A percentile compares a stretch with the other conserved stretches of the same genome.
Conservation (phyloP, 1,140 invertebrate species). For the Philotrypesis tridentata region DNA sequence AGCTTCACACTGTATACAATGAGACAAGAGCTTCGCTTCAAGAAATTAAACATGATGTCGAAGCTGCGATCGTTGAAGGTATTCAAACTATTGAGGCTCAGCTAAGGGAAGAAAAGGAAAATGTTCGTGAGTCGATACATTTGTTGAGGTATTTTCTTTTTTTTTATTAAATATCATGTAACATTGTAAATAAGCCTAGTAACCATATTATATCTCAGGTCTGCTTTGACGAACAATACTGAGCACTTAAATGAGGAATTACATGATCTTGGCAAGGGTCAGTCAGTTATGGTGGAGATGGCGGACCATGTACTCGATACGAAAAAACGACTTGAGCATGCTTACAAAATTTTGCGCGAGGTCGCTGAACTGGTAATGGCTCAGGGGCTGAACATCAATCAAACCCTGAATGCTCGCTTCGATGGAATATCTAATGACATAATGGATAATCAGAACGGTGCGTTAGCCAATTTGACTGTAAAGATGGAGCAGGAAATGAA, state of each 20-base stretch:
- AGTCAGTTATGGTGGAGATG: slow-evolving; percentile 87
- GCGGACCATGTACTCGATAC: slow-evolving; percentile 89
- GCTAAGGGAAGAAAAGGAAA: slow-evolving; percentile 68
- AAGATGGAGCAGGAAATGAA: slow-evolving; percentile 89
- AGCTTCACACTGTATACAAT: slow-evolving; percentile 65
- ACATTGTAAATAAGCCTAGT: background rate
- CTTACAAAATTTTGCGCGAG: slow-evolving; percentile 89
- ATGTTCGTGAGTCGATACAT: slow-evolving; percentile 63
- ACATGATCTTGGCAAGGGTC: slow-evolving; percentile 80
- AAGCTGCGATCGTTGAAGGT: slow-evolving; percentile 59
- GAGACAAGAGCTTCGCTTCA: slow-evolving; percentile 64
- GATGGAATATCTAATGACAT: slow-evolving; percentile 81
- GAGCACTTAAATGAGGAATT: slow-evolving; percentile 71
- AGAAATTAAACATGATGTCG: slow-evolving; percentile 64
- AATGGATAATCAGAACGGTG: slow-evolving; percentile 83
- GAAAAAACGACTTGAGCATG: slow-evolving; percentile 88
- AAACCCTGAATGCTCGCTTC: slow-evolving; percentile 81
- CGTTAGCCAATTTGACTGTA: slow-evolving; percentile 82
- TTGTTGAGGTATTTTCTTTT: slow-evolving; percentile 60
- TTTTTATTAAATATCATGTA: background rate
- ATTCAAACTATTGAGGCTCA: slow-evolving; percentile 70
- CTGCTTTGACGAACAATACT: slow-evolving; percentile 65
- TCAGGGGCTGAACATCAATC: slow-evolving; percentile 80
- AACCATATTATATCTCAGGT: slow-evolving; percentile 54
- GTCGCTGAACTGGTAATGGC: slow-evolving; percentile 81